Percentiles rank a stretch among this genome's conserved stretches.
Conservation (phyloP, 1,140 invertebrate genomes). For the Ephestia elutella region DNA sequence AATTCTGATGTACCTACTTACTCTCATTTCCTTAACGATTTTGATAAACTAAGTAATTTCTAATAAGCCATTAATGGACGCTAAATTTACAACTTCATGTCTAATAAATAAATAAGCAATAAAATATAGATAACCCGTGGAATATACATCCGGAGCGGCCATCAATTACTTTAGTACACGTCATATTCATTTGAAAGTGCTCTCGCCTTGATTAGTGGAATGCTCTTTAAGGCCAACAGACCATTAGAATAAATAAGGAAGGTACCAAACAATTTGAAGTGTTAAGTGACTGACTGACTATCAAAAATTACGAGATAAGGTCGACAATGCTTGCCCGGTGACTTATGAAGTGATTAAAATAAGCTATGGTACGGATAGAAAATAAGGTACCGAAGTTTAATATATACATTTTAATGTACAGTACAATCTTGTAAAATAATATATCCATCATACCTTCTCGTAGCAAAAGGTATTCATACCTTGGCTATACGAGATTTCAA, state of each 20-base stretch:
- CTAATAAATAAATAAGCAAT: conserved; percentile 13
- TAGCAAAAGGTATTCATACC: too few species aligned
- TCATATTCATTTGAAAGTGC: conserved; percentile 68
- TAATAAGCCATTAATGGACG: not conserved
- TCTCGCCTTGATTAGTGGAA: conserved; percentile 66
- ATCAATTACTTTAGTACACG: conserved; percentile 61
- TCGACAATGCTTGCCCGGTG: conserved; percentile 56
- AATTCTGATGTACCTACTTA: too few species aligned
- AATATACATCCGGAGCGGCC: conserved; percentile 8
- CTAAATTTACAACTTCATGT: conserved; percentile 9
- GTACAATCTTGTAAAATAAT: too few species aligned
- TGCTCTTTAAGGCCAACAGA: conserved; percentile 57
- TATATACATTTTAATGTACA: too few species aligned
- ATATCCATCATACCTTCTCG: too few species aligned
- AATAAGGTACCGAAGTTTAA: too few species aligned
- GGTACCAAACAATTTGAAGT: conserved; percentile 67
- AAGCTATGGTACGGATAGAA: conserved; percentile 53
- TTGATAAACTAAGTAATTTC: not conserved
- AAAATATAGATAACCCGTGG: conserved; percentile 16
- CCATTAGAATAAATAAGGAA: conserved; percentile 72
- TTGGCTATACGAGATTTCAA: too few species aligned
- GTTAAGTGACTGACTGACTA: conserved; percentile 69
- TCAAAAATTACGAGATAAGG: conserved; percentile 72
- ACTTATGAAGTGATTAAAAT: conserved; percentile 72
- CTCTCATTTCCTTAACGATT: not conserved